Percentiles rank a stretch among this genome's conserved stretches.
Evolutionary conservation across 92 coral and sea anemone genomes (phyloP).

Genomic region (Micromussa lordhowensis): DNA sequence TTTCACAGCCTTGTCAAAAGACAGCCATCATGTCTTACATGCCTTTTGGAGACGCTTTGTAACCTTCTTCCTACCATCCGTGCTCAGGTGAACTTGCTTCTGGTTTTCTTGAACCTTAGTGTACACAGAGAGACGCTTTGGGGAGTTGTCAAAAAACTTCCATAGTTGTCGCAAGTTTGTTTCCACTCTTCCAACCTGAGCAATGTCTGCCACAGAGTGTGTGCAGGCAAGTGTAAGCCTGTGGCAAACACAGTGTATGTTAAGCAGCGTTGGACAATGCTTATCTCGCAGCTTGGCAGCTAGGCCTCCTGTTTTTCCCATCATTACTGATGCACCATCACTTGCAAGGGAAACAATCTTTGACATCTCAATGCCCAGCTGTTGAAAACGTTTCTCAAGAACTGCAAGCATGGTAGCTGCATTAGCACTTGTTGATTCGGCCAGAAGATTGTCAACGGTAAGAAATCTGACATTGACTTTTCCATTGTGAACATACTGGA

Average conservation of each 20-base stretch:
- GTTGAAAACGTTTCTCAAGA: constrained; percentile 27
- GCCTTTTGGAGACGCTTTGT: constrained; percentile 25
- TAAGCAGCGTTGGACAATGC: constrained; percentile 25
- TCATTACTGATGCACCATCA: constrained; percentile 34
- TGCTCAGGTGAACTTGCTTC: constrained; percentile 39
- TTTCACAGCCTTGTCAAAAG: constrained; percentile 30
- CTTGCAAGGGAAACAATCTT: constrained; percentile 22
- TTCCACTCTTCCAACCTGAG: constrained; percentile 26
- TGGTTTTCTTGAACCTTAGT: constrained; percentile 34
- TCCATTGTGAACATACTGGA: constrained; percentile 26
- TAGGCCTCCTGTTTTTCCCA: constrained; percentile 30
- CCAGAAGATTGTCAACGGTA: constrained; percentile 22
- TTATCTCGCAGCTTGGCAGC: constrained; percentile 37
- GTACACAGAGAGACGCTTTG: constrained; percentile 26
- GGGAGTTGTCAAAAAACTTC: constrained; percentile 38
- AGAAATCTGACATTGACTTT: constrained; percentile 24
- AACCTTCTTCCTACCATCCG: constrained; percentile 28
- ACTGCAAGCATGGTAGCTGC: constrained; percentile 38
- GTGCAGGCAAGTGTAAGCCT: constrained; percentile 25
- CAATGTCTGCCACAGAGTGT: constrained; percentile 31
- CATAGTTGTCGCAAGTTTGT: constrained; percentile 38
- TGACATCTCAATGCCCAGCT: constrained; percentile 27
- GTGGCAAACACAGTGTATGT: constrained; percentile 33
- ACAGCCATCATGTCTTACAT: constrained; percentile 21
- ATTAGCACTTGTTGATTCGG: constrained; percentile 25